Evolutionary conservation across 2,113 vertebrate species (phyloP).

Genomic region (Lophura nycthemera): DNA sequence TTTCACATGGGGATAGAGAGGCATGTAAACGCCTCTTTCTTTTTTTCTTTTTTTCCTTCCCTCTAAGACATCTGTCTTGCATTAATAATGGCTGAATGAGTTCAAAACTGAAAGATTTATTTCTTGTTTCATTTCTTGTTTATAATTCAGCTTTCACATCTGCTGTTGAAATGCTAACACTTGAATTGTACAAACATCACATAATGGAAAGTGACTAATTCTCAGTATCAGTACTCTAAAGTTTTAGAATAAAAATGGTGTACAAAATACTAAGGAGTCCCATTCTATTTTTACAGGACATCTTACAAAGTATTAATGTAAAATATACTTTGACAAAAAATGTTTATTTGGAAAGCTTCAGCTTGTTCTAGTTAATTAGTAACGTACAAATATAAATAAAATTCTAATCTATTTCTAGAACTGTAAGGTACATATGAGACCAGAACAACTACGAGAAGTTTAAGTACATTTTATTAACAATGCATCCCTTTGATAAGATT

Average conservation of each 20-base stretch:
- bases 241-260: conserved; percentile 5
- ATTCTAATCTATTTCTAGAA: neutral
- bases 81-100: neutral
- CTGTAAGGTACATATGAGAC: conserved; percentile 12
- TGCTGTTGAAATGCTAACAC: neutral
- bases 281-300: neutral
- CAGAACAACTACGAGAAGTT: conserved; percentile 65
- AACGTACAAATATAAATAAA: neutral
- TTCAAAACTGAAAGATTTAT: neutral
- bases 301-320: neutral
- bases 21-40: neutral
- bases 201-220: neutral
- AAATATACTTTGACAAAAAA: neutral
- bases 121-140: neutral
- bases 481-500: conserved; percentile 95
- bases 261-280: neutral
- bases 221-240: neutral
- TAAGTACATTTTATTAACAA: conserved; percentile 94
- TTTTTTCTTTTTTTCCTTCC: neutral
- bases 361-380: neutral
- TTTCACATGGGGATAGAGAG: neutral
- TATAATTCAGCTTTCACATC: neutral
- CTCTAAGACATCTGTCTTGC: neutral
- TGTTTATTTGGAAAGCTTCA: neutral
- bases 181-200: neutral